A percentile compares a stretch with the other conserved stretches of the same genome.
Conservation (phyloP, 1,140 invertebrate genomes). For the Papilio polytes region DNA sequence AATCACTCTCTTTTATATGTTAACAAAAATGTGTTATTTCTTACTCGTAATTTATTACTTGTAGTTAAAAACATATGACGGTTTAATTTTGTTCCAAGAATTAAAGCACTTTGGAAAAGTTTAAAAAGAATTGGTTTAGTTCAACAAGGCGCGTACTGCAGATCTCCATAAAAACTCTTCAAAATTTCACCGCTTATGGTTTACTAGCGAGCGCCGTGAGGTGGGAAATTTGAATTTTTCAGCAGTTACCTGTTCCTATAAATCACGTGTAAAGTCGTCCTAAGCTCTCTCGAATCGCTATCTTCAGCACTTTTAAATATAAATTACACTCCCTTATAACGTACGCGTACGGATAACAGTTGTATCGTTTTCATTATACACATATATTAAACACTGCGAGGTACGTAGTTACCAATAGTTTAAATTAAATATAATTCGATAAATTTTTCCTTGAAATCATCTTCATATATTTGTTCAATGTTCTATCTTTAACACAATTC, state of each 20-base stretch:
- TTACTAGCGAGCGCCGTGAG: conserved; percentile 60
- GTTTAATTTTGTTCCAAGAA: neutral
- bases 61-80: conserved; percentile 3
- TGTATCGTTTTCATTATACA: neutral
- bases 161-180: conserved; percentile 61
- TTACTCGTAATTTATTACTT: neutral
- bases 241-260: conserved; percentile 79
- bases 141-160: conserved; percentile 49
- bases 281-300: conserved; percentile 71
- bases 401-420: neutral
- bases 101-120: neutral
- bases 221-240: conserved; percentile 80
- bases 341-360: neutral
- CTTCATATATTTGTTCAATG: neutral
- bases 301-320: conserved; percentile 77
- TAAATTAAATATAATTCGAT: neutral
- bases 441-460: neutral
- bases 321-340: conserved; percentile 66
- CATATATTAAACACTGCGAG: neutral
- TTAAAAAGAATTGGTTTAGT: conserved; percentile 8
- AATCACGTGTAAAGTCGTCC: conserved; percentile 76
- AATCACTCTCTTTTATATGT: no score
- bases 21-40: neutral
- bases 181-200: conserved; percentile 59
- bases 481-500: no score